A percentile compares a stretch with the other conserved stretches of the same genome.
Evolutionary conservation across 2,113 vertebrate genomes (phyloP).

Genomic region (Eubucco bourcierii): DNA sequence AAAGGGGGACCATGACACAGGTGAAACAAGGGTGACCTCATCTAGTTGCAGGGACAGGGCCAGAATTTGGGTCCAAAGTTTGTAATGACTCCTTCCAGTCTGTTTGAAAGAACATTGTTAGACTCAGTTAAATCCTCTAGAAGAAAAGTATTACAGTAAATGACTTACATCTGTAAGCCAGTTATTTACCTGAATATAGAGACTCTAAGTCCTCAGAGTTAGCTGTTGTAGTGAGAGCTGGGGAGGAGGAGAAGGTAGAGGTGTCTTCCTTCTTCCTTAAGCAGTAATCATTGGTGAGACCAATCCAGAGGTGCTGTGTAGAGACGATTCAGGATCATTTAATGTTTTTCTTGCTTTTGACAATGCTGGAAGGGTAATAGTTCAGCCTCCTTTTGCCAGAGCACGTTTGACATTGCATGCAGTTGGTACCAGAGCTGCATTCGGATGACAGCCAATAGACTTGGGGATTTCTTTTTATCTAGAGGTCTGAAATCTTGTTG

Average conservation of each 20-base stretch:
- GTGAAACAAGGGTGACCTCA: not conserved
- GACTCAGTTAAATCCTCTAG: not conserved
- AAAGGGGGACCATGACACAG: not conserved
- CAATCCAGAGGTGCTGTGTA: rapidly evolving
- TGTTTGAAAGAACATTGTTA: not conserved
- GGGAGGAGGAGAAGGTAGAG: not conserved
- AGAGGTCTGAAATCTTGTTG: not conserved
- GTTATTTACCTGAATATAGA: not conserved
- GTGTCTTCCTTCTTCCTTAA: not conserved
- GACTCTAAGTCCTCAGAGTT: not conserved
- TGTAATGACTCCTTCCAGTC: not conserved
- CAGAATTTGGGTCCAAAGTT: not conserved
- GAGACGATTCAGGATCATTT: not conserved
- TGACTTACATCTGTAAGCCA: not conserved
- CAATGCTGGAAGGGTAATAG: not conserved
- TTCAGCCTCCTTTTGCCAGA: not conserved
- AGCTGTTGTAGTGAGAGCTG: not conserved
- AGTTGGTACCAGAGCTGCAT: not conserved
- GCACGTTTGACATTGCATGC: not conserved
- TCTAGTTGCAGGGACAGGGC: not conserved
- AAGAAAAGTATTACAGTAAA: not conserved
- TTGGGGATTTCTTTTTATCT: not conserved
- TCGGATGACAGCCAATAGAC: not conserved
- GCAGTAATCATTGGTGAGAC: not conserved
- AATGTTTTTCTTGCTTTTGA: not conserved